Evolutionary conservation across 2,888 invertebrate species (phyloP).

Genomic region (Nephrotoma appendiculata): DNA sequence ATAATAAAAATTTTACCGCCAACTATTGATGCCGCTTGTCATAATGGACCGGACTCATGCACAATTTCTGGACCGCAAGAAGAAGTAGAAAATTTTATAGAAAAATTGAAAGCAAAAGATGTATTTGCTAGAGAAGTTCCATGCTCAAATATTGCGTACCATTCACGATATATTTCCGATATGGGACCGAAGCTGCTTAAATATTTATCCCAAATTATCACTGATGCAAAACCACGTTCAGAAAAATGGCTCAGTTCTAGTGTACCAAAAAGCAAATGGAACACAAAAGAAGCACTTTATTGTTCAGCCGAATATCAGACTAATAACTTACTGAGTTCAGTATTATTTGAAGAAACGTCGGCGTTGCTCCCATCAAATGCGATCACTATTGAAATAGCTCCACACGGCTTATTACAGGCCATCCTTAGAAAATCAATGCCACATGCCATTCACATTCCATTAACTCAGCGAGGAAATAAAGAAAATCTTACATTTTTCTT

Average conservation of each 20-base stretch:
- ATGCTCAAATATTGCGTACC: slow-evolving; percentile 80
- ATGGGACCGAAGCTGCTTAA: slow-evolving; percentile 49
- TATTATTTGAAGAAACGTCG: slow-evolving; percentile 46
- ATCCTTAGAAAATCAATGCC: slow-evolving; percentile 45
- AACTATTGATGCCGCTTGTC: slow-evolving; percentile 73
- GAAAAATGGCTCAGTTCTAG: slow-evolving; percentile 77
- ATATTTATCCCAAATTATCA: slow-evolving; percentile 48
- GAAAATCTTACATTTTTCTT: slow-evolving; percentile 33
- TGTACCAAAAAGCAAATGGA: slow-evolving; percentile 57
- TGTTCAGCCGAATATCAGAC: slow-evolving; percentile 77
- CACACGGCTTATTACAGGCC: slow-evolving; percentile 52
- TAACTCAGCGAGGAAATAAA: slow-evolving; percentile 42
- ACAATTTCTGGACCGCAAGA: slow-evolving; percentile 81
- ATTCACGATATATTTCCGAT: slow-evolving; percentile 65
- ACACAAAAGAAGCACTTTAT: slow-evolving; percentile 41
- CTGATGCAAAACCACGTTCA: slow-evolving; percentile 49
- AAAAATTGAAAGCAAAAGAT: slow-evolving; percentile 48
- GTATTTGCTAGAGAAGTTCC: slow-evolving; percentile 73
- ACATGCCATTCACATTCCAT: slow-evolving; percentile 39
- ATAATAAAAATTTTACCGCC: slow-evolving; percentile 47
- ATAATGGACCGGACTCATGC: slow-evolving; percentile 71
- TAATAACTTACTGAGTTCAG: slow-evolving; percentile 56
- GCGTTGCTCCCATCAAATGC: slow-evolving; percentile 45
- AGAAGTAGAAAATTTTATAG: slow-evolving; percentile 48
- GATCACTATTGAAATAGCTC: slow-evolving; percentile 52